Evolutionary conservation across 2,888 invertebrate species (phyloP).

Genomic region (Slavum lentiscoides): DNA sequence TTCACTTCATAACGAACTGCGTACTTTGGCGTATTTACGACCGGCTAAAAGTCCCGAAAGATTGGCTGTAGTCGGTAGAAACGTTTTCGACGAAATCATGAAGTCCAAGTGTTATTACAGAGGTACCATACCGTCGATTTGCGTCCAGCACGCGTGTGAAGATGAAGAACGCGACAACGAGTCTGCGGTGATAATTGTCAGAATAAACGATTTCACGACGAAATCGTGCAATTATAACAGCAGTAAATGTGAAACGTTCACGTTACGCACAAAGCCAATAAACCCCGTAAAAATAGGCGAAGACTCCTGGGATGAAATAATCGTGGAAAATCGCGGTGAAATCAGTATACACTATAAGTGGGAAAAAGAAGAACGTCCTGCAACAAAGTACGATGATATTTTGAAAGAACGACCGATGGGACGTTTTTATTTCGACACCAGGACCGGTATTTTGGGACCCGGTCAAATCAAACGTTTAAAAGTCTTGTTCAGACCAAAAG

Average conservation of each 20-base stretch:
- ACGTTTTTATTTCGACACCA: constrained; percentile 36
- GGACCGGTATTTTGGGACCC: constrained; percentile 21
- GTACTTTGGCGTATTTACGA: not conserved
- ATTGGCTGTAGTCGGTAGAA: constrained; percentile 31
- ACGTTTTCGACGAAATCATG: not conserved
- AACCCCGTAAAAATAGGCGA: constrained; percentile 5
- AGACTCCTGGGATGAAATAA: constrained; percentile 18
- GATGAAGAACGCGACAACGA: not conserved
- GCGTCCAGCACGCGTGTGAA: not conserved
- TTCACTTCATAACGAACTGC: not conserved
- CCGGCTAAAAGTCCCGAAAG: constrained; percentile 9
- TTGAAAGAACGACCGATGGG: not conserved
- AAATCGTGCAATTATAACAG: not conserved
- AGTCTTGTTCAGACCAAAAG: constrained; percentile 26
- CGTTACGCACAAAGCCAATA: constrained; percentile 9
- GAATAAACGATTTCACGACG: constrained; percentile 9
- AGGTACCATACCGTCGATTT: constrained; percentile 10
- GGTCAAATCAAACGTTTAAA: constrained; percentile 25
- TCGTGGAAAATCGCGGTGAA: constrained; percentile 32
- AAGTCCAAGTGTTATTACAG: not conserved
- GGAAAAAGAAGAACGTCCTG: not conserved
- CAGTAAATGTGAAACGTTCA: not conserved
- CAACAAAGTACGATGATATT: constrained; percentile 2
- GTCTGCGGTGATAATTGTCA: not conserved
- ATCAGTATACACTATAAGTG: constrained; percentile 26